Base-by-base conservation (phyloP, 2,113 vertebrate species). In the Hyperoodon ampullatus region DNA sequence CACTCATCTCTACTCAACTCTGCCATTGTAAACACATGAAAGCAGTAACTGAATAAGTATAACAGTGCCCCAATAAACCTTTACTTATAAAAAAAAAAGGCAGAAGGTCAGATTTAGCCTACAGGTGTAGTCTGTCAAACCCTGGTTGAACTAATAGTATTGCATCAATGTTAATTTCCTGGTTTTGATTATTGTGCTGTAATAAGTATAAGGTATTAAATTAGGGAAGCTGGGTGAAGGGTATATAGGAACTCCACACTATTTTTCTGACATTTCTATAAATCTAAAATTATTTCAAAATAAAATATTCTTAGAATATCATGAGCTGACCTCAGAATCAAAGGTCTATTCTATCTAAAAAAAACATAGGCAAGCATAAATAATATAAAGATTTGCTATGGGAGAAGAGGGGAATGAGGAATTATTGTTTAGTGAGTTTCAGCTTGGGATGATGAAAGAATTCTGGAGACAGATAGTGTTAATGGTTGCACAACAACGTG, bases 241-340 rank as follows among this genome's bases (percentile, higher is more conserved):
- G 8, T 74, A 94, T 23, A 82, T 2, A 42, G 19, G n/a, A 92
- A 70, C 42, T 42, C 16, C 35, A 55, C 16, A 63, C 21, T 42
- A 63, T 93, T 47, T 90, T 13, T 68, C 11, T 6, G 81, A 68
- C 28, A 60, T 55, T 77, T 90, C 30, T 88, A 33, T 91, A 70
- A 61, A 93, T 68, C 14, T 63, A 47, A 42, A 93, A 93, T 61
- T 75, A 93, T 61, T 53, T 44, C 21, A 75, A 95, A 90, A 63
- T 78, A 88, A 74, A 53, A 61, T 12, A 3, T 6, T 23, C 66
- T 58, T 10, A 71, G 44, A 83, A 70, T 50, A 35, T 71, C 63
- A 78, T 83, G 50, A 84, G 8, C 33, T 82, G 5, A 90, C 13
- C 87, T 82, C 10, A 97, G 15, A 87, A 90, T 68, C n/a, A 55